Evolutionary conservation across 2,888 invertebrate species (phyloP).

Genomic region (Mythimna pallens): DNA sequence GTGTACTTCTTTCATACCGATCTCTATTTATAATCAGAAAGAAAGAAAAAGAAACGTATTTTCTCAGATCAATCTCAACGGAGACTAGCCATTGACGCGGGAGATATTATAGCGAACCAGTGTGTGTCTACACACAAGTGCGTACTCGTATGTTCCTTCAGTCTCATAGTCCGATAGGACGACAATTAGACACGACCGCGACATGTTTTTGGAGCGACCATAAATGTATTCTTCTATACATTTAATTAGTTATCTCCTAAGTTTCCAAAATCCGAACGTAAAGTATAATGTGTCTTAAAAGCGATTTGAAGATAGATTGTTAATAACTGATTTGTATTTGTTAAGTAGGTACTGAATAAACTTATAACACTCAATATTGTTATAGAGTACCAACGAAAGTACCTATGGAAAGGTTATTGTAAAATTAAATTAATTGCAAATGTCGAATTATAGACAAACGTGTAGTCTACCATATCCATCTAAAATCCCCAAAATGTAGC

Average conservation of each 20-base stretch:
- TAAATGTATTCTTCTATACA: too few species aligned
- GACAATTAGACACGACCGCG: not conserved
- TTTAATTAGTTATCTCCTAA: too few species aligned
- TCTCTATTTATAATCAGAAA: too few species aligned
- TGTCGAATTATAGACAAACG: not conserved
- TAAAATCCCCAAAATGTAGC: constrained; percentile 8
- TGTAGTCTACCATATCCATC: not conserved
- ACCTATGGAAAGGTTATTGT: not conserved
- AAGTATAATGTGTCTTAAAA: too few species aligned
- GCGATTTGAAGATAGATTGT: not conserved
- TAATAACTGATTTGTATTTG: not conserved
- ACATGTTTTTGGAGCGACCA: too few species aligned
- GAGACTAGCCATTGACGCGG: not conserved
- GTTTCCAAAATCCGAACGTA: too few species aligned
- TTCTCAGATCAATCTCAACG: too few species aligned
- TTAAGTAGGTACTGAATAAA: too few species aligned
- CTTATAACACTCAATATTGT: too few species aligned
- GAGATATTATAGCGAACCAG: not conserved
- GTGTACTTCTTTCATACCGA: not conserved
- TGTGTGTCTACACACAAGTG: not conserved
- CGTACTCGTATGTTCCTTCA: not conserved
- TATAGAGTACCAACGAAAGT: not conserved
- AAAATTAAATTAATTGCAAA: not conserved
- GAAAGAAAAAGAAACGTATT: too few species aligned
- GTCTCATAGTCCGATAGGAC: not conserved